phyloP scores from a whole-genome alignment of 2,888 invertebrate species.

The Dolichomitus sp. region DNA sequence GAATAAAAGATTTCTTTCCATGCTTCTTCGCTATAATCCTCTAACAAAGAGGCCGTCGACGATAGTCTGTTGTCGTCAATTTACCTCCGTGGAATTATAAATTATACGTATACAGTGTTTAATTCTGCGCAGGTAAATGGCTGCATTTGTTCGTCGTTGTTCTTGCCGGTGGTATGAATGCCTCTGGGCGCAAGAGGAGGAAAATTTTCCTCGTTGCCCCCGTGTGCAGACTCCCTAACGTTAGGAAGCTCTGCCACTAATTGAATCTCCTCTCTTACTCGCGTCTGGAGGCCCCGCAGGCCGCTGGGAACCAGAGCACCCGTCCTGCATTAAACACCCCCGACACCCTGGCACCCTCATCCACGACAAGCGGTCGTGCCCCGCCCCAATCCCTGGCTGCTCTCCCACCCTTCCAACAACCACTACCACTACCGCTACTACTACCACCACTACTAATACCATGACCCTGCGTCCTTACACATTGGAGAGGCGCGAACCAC shows the following conservation, averaged over 20 bases:
- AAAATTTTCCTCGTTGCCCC: conserved; percentile 57
- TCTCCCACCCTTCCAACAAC: conserved; percentile 60
- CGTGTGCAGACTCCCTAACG: conserved; percentile 84
- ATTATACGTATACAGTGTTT: conserved; percentile 27
- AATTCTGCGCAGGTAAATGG: conserved; percentile 63
- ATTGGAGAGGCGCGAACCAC: conserved; percentile 15
- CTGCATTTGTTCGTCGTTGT: conserved; percentile 34
- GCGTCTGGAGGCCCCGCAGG: conserved; percentile 84
- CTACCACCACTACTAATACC: conserved; percentile 46
- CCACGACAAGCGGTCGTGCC: conserved; percentile 78
- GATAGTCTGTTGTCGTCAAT: conserved; percentile 14
- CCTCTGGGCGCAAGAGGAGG: conserved; percentile 36
- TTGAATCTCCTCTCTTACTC: conserved; percentile 86
- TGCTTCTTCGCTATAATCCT: conserved; percentile 21
- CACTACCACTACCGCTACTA: conserved; percentile 50
- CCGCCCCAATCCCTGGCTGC: conserved; percentile 69
- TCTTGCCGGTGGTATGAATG: conserved; percentile 15
- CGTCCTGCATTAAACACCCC: conserved; percentile 86
- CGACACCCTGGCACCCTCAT: conserved; percentile 83
- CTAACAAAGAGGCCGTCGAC: conserved; percentile 20
- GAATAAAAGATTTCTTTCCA: conserved; percentile 7
- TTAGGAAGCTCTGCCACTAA: conserved; percentile 85
- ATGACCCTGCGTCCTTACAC: conserved; percentile 54
- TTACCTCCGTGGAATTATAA: conserved; percentile 8
- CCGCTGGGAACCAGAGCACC: conserved; percentile 85